A percentile compares a stretch with the other conserved stretches of the same genome.
Conservation (phyloP, 2,113 vertebrate genomes). For the Phasianus colchicus region DNA sequence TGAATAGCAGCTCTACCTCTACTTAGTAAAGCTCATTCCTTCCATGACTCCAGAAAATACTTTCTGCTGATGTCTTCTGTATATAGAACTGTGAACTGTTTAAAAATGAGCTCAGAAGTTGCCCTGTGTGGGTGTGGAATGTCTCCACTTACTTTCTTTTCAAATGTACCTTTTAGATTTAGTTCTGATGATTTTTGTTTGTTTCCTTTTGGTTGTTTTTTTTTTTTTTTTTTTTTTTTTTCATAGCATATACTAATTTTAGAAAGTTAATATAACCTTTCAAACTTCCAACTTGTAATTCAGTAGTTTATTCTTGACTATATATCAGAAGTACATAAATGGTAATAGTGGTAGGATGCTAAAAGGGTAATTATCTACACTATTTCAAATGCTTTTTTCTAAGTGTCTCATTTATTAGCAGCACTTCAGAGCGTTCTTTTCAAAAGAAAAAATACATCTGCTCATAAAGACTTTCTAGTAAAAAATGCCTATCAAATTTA, state of each 20-base stretch:
- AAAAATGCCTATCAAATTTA: neutral
- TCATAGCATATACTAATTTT: neutral
- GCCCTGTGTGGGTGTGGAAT: neutral
- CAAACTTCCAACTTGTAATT: conserved; percentile 8
- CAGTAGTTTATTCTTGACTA: neutral
- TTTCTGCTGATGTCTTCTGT: conserved; percentile 16
- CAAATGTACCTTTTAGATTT: neutral
- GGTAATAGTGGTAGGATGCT: neutral
- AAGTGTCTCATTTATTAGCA: conserved; percentile 23
- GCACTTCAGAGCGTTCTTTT: conserved; percentile 21
- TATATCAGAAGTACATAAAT: neutral
- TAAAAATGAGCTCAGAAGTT: conserved; percentile 20
- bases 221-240: neutral
- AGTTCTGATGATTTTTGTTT: neutral
- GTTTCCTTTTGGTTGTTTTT: neutral
- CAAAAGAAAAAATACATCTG: conserved; percentile 11
- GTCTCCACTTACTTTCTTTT: conserved; percentile 17
- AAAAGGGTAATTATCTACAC: neutral
- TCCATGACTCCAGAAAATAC: neutral
- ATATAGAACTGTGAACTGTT: neutral
- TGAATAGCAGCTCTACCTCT: neutral
- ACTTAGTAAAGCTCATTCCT: neutral
- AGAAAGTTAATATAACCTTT: neutral
- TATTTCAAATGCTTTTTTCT: conserved; percentile 20
- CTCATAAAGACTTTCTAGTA: neutral